phyloP scores from a whole-genome alignment of 2,797 vertebrate species.

The Coranthus polyacanthus region DNA sequence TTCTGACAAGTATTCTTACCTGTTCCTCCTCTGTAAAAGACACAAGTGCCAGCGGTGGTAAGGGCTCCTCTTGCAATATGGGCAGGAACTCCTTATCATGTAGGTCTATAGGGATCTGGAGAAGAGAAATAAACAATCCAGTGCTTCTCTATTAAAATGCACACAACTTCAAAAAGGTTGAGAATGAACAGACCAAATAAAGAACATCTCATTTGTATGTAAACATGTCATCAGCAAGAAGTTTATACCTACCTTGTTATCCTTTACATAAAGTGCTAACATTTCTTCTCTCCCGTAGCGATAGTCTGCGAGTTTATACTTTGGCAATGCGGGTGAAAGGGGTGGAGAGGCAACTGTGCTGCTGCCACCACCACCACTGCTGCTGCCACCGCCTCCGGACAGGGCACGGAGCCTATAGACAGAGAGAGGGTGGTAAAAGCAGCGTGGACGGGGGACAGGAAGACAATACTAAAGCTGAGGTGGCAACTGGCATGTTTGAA shows the following conservation, averaged over 20 bases:
- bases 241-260: slow-evolving; percentile 91
- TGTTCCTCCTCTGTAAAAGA: slow-evolving; percentile 99
- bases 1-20: slow-evolving; percentile 79
- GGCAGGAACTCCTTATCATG: slow-evolving; percentile 98
- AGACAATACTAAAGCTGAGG: slow-evolving; percentile 19
- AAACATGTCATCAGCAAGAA: neutral
- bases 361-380: slow-evolving; percentile 71
- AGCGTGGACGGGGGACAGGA: slow-evolving; percentile 36
- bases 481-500: slow-evolving; percentile 41
- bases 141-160: neutral
- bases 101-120: slow-evolving; percentile 96
- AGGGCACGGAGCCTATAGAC: slow-evolving; percentile 93
- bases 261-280: slow-evolving; percentile 99
- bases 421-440: slow-evolving; percentile 29
- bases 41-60: slow-evolving; percentile 96
- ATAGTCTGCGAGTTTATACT: slow-evolving; percentile 99
- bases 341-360: slow-evolving; percentile 93
- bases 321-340: slow-evolving; percentile 97
- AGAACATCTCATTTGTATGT: slow-evolving; percentile 3
- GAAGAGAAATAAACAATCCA: slow-evolving; percentile 6
- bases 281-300: slow-evolving; percentile 99
- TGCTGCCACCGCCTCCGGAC: slow-evolving; percentile 88
- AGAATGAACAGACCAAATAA: neutral
- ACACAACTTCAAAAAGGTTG: slow-evolving; percentile 5
- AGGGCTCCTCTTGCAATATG: slow-evolving; percentile 98